Conservation (phyloP, 1,140 invertebrate genomes). For the Drosophila tsacasi region DNA sequence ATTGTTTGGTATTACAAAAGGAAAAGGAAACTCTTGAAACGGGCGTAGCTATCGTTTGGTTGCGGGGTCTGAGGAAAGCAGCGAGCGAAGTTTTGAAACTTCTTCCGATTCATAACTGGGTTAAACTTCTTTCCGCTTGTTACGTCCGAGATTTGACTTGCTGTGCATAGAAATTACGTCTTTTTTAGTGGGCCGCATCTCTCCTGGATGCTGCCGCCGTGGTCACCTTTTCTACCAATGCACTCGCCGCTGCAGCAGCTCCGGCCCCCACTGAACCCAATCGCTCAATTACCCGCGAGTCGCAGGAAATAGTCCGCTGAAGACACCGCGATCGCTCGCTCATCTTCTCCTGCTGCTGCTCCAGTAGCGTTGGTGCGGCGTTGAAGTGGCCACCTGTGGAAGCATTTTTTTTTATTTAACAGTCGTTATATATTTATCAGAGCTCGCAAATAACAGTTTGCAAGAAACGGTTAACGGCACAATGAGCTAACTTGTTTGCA, state of each 20-base stretch:
- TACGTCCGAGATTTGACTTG: not conserved
- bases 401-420: no score
- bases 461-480: no score
- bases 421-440: no score
- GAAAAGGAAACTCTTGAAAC: not conserved
- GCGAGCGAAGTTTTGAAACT: not conserved
- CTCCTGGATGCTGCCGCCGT: slow-evolving; percentile 35
- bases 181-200: slow-evolving; percentile 35
- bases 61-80: not conserved
- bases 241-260: slow-evolving; percentile 6
- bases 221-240: slow-evolving; percentile 45
- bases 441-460: no score
- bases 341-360: slow-evolving; percentile 91
- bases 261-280: slow-evolving; percentile 39
- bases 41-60: not conserved
- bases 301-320: slow-evolving; percentile 86
- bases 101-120: not conserved
- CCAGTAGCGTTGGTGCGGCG: slow-evolving; percentile 90
- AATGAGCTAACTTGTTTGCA: no score
- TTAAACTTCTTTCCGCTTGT: not conserved
- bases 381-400: slow-evolving; percentile 86
- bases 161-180: not conserved
- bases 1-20: not conserved
- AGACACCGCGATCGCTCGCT: slow-evolving; percentile 88
- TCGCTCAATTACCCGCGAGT: slow-evolving; percentile 68